Base-by-base conservation (phyloP, 2,113 vertebrate species). In the Siniperca chuatsi region DNA sequence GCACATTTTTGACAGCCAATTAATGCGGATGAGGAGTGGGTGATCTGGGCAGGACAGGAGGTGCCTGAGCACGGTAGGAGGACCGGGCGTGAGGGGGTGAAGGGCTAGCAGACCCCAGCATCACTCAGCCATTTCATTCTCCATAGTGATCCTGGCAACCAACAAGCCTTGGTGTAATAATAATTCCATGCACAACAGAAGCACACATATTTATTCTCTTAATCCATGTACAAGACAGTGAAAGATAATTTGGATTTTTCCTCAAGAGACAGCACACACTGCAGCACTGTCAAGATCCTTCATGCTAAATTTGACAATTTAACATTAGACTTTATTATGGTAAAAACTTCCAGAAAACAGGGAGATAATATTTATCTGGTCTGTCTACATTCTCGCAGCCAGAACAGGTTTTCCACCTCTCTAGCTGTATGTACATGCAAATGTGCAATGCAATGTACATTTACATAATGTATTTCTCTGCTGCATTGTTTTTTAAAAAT, bases 1-100 rank as follows among this genome's bases (percentile, higher is more conserved):
- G 95, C 92, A 95, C 94, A 96, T 96, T 97, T 95, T 86, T 98
- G 97, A 98, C 97, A 98, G 95, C 96, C 97, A 97, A 97, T 98
- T 98, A 98, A 97, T 97, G 95, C 61, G 94, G 92, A 91, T 95
- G 94, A 95, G 92, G 92, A 96, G 96, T 93, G 95, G 88, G 92
- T 90, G 93, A 95, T 95, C 85, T 62, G 87, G 85, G 90, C 91
- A 82, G 92, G 89, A 93, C 90, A 90, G 90, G 92, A 88, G 91
- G 85, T 87, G 91, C 89, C 88, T 89, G 82, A 78, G 81, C 81
- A 62, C 62, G 55, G 90, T 75, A 84, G 81, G 89, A 87, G 90
- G 84, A 92, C 85, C 79, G 76, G 84, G 86, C 78, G 48, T 52
- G 68, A 85, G 86, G 86, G 88, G 90, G 84, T 83, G 75, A 87